A percentile compares a stretch with the other conserved stretches of the same genome.
Conservation (phyloP, 2,888 invertebrate species). For the Nineta flava region DNA sequence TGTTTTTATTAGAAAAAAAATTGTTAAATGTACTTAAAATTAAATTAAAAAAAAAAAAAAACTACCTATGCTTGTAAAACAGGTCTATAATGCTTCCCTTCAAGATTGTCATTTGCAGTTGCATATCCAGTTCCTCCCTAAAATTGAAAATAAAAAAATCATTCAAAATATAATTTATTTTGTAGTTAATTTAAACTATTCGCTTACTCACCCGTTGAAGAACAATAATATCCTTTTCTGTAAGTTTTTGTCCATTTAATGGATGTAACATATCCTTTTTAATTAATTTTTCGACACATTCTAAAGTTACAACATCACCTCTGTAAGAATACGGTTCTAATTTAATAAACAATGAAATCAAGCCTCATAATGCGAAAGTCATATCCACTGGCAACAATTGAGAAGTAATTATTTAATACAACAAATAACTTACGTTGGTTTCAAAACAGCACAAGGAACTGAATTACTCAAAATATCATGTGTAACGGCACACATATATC, state of each 20-base stretch:
- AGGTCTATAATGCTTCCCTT: constrained; percentile 69
- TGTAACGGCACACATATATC: constrained; percentile 96
- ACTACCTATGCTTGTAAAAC: constrained; percentile 57
- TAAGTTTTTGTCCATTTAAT: constrained; percentile 64
- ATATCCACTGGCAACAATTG: too few species aligned
- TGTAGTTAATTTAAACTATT: background rate
- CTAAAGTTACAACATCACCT: constrained; percentile 89
- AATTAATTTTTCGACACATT: constrained; percentile 91
- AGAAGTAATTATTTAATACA: constrained; percentile 6
- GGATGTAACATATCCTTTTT: constrained; percentile 96
- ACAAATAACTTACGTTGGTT: constrained; percentile 52
- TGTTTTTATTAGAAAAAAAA: too few species aligned
- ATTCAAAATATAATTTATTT: constrained; percentile 1
- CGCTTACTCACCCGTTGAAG: constrained; percentile 56
- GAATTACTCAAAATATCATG: constrained; percentile 91
- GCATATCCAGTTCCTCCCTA: constrained; percentile 93
- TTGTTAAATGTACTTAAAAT: too few species aligned
- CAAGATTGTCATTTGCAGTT: constrained; percentile 65
- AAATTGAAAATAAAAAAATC: constrained; percentile 17
- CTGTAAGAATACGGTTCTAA: constrained; percentile 41
- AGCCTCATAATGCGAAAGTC: background rate
- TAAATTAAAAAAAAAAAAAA: background rate
- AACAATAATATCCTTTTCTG: constrained; percentile 81
- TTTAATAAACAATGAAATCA: background rate
- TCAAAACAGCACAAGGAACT: constrained; percentile 83